Base-by-base conservation (phyloP, 1,140 invertebrate genomes). In the Epicauta chinensis region DNA sequence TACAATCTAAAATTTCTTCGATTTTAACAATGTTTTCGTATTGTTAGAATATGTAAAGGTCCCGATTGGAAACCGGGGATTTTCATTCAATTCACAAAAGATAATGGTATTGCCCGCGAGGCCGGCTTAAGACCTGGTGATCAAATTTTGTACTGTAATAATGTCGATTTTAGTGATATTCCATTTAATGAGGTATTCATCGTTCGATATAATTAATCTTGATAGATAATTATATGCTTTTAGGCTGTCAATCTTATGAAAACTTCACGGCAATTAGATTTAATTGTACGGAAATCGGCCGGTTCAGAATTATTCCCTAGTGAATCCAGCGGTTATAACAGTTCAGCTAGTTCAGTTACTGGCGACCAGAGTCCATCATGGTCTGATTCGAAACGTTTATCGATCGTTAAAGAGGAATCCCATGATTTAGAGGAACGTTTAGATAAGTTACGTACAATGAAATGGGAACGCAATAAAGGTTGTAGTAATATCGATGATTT, bases 101-200 rank as follows among this genome's bases (percentile, higher is more conserved):
- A 90, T 58, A 85, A 84, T 1, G 91, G 92, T 17, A 82, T 94
- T 42, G 93, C 92, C 0, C 74, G 87, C 44, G 86, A 91, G 55
- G 86, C 89, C 2, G 93, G 93, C 0, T 71, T 97, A 7, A 79
- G 89, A 66, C 87, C 90, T 0, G 93, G 93, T 1, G 93, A 97
- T 71, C 90, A 96, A 67, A 93, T 97, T 38, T 69, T 95, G 13
- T 83, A 86, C 62, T 94, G 93, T 69, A 97, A 97, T 67, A 90
- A 89, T 58, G 77, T 83, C 29, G 80, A 82, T 59, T 88, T 90
- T 64, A 75, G 77, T 14, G 80, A 87, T 59, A 82, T 91, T 45
- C 76, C 82, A 17, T 91, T 92, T 71, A 84, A 81, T 64, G 87
- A 92, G 71, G 86, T 87, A 73, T 66, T 48, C 9, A 52, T n/a